These are phyloP conservation scores for Notocelia uddmanniana DNA, from an alignment of 2,888 invertebrate species.

Conservation along the genomic window DNA sequence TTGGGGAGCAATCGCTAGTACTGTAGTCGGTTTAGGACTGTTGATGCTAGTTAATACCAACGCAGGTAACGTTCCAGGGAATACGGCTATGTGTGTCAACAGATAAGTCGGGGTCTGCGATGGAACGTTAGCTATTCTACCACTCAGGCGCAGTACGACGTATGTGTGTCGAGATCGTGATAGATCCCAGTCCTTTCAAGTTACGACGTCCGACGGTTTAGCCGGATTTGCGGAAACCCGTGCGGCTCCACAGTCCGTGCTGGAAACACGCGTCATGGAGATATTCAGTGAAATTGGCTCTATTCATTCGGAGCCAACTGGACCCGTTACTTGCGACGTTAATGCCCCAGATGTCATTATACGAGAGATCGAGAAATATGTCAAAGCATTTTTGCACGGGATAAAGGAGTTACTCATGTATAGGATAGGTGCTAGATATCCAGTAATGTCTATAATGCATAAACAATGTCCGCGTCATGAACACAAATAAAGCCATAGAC, in stretches of 20 bases:
- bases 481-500: conserved; percentile 13
- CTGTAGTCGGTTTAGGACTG: conserved; percentile 19
- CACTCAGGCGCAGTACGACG: neutral
- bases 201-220: conserved; percentile 41
- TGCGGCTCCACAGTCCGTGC: conserved; percentile 47
- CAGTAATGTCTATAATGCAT: conserved; percentile 3
- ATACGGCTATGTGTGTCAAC: conserved; percentile 34
- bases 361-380: conserved; percentile 21
- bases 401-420: neutral
- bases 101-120: conserved; percentile 39
- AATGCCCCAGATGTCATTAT: conserved; percentile 27
- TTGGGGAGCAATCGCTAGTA: neutral
- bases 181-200: neutral
- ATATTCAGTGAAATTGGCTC: conserved; percentile 57
- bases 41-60: conserved; percentile 13
- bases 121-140: conserved; percentile 45
- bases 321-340: conserved; percentile 47
- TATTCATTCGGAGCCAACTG: conserved; percentile 55
- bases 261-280: conserved; percentile 52
- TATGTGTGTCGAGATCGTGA: neutral
- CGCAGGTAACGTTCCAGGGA: conserved; percentile 11
- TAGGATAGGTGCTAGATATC: no score
- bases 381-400: conserved; percentile 13
- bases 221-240: conserved; percentile 53
- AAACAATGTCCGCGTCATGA: neutral